These are phyloP conservation scores for Mythimna ferrago DNA, from an alignment of 2,888 invertebrate species.

Conservation along the genomic window DNA sequence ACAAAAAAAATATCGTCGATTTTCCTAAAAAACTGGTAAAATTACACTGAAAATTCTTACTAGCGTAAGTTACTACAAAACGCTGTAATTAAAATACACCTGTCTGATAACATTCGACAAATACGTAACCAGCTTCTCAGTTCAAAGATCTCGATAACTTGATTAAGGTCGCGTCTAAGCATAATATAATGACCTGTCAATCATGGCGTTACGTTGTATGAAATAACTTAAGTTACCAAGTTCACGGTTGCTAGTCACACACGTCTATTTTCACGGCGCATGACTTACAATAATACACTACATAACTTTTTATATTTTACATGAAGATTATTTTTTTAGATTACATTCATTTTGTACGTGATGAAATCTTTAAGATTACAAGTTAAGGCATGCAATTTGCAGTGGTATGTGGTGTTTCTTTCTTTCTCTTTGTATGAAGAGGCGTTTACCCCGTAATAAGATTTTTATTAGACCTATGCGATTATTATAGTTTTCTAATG, in stretches of 20 bases:
- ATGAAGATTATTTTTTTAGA: slow-evolving; percentile 34
- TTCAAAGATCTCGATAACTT: slow-evolving; percentile 31
- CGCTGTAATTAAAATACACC: neutral
- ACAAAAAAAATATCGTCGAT: too few species aligned
- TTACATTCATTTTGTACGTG: slow-evolving; percentile 50
- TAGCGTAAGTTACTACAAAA: too few species aligned
- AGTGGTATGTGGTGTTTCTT: slow-evolving; percentile 11
- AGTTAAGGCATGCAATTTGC: slow-evolving; percentile 28
- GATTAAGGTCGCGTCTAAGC: slow-evolving; percentile 60
- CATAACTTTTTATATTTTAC: slow-evolving; percentile 44
- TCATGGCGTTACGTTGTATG: slow-evolving; percentile 65
- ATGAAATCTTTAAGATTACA: slow-evolving; percentile 52
- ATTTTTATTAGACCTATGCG: neutral
- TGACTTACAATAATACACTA: slow-evolving; percentile 43
- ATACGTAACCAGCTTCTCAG: slow-evolving; percentile 14
- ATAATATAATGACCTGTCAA: slow-evolving; percentile 64
- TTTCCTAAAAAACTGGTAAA: neutral
- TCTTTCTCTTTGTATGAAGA: slow-evolving; percentile 21
- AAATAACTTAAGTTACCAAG: slow-evolving; percentile 62
- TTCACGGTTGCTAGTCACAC: slow-evolving; percentile 62
- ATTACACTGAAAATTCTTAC: neutral
- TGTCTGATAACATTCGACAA: neutral
- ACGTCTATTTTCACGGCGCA: slow-evolving; percentile 52
- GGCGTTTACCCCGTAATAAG: slow-evolving; percentile 4
- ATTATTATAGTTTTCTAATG: neutral